A percentile compares a stretch with the other conserved stretches of the same genome.
Conservation (phyloP, 2,113 vertebrate species). For the Polypterus senegalus region DNA sequence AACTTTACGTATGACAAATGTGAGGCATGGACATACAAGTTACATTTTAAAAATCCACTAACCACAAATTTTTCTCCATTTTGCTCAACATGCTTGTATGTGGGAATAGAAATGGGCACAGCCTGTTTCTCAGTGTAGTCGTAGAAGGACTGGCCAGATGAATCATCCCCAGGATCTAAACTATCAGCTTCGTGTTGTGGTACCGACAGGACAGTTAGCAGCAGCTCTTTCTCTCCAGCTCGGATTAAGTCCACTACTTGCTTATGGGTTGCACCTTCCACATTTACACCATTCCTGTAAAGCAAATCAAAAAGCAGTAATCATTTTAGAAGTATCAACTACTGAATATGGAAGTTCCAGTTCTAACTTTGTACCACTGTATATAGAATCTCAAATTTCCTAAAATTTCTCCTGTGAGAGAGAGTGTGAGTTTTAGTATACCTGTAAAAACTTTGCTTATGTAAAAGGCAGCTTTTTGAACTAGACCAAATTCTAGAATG, state of each 20-base stretch:
- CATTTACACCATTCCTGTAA: conserved; percentile 78
- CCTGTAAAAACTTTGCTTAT: too few species aligned
- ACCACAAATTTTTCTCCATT: conserved; percentile 95
- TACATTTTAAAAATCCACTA: conserved; percentile 28
- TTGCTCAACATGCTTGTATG: conserved; percentile 94
- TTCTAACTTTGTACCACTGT: too few species aligned
- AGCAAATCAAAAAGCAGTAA: conserved; percentile 14
- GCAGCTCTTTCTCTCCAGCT: conserved; percentile 80
- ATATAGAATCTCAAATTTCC: too few species aligned
- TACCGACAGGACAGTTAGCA: conserved; percentile 82
- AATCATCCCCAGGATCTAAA: conserved; percentile 78
- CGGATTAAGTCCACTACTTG: conserved; percentile 97
- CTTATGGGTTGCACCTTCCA: conserved; percentile 93
- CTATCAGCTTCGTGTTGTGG: conserved; percentile 81
- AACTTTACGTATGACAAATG: too few species aligned
- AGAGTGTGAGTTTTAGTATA: too few species aligned
- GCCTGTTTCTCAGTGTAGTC: conserved; percentile 95
- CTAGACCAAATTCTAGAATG: too few species aligned
- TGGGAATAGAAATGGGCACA: conserved; percentile 91
- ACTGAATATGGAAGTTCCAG: too few species aligned
- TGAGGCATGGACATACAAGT: too few species aligned
- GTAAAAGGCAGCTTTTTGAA: too few species aligned
- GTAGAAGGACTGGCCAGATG: conserved; percentile 72
- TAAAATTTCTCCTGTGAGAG: too few species aligned
- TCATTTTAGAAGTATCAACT: too few species aligned